phyloP scores from a whole-genome alignment of 1,140 invertebrate genomes.

The Drosophila oshimai region DNA sequence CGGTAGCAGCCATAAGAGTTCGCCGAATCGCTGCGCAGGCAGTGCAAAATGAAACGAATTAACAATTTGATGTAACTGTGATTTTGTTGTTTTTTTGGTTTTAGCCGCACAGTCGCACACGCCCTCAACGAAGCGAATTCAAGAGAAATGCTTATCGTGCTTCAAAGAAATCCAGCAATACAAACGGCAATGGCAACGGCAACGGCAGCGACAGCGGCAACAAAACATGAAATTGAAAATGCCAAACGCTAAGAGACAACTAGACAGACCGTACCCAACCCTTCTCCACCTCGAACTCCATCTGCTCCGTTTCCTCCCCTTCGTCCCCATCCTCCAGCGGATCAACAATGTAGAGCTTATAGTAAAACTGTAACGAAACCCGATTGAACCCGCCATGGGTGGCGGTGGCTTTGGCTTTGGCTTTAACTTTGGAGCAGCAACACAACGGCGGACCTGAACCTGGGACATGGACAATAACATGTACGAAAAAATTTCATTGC shows the following conservation, averaged over 20 bases:
- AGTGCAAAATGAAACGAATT: constrained; percentile 81
- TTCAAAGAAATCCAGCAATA: constrained; percentile 73
- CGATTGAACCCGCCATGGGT: constrained; percentile 80
- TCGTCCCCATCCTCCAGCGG: not conserved
- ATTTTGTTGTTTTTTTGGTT: constrained; percentile 48
- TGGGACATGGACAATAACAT: constrained; percentile 75
- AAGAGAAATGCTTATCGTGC: constrained; percentile 80
- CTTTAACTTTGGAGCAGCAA: constrained; percentile 26
- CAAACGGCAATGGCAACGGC: constrained; percentile 41
- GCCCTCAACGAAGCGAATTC: constrained; percentile 77
- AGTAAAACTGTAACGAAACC: constrained; percentile 80
- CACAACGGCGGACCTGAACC: constrained; percentile 51
- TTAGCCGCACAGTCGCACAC: constrained; percentile 50
- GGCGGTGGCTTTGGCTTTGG: constrained; percentile 51
- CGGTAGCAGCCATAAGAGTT: constrained; percentile 57
- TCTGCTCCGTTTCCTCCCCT: not conserved
- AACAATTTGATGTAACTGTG: constrained; percentile 80
- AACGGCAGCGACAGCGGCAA: constrained; percentile 17
- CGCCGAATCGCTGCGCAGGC: constrained; percentile 33
- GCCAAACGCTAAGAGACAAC: constrained; percentile 79
- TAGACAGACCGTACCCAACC: constrained; percentile 44
- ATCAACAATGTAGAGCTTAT: constrained; percentile 62
- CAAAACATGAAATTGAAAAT: constrained; percentile 80
- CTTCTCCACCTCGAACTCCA: constrained; percentile 20
- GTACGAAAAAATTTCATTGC: constrained; percentile 77